These are phyloP conservation scores for Blastobasis adustella DNA, from an alignment of 2,888 invertebrate species.

Conservation along the genomic window DNA sequence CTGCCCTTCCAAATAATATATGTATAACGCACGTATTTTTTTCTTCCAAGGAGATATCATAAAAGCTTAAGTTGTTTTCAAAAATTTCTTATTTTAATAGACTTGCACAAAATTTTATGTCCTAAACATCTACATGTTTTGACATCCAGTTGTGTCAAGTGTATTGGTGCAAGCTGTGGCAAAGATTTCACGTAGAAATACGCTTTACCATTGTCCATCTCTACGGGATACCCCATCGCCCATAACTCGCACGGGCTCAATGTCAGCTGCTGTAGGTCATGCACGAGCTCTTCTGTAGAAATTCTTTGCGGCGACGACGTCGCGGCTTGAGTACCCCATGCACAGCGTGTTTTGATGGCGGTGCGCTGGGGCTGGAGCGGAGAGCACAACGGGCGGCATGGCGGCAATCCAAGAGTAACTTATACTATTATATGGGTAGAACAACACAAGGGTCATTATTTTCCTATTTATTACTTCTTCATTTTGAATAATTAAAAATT, in stretches of 20 bases:
- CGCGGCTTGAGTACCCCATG: constrained; percentile 56
- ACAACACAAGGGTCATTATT: too few species aligned
- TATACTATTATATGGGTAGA: too few species aligned
- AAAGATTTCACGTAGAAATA: constrained; percentile 77
- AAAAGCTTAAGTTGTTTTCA: too few species aligned
- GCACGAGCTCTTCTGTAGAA: constrained; percentile 73
- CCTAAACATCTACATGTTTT: constrained; percentile 33
- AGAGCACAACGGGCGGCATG: constrained; percentile 58
- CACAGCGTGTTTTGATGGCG: too few species aligned
- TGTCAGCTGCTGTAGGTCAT: constrained; percentile 76
- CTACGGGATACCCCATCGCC: constrained; percentile 82
- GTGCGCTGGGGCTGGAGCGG: constrained; percentile 54
- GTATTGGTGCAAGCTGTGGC: constrained; percentile 54
- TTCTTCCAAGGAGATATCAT: too few species aligned
- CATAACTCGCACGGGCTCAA: constrained; percentile 77
- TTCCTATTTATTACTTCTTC: too few species aligned
- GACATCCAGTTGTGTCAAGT: constrained; percentile 72
- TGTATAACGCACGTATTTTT: too few species aligned
- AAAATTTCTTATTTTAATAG: too few species aligned
- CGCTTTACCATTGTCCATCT: constrained; percentile 77
- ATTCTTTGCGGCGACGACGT: constrained; percentile 66
- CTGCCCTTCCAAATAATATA: too few species aligned
- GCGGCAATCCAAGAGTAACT: too few species aligned
- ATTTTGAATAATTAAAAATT: too few species aligned
- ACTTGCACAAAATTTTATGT: too few species aligned